phyloP scores from a whole-genome alignment of 2,797 vertebrate species.

The Pipistrellus nathusii region DNA sequence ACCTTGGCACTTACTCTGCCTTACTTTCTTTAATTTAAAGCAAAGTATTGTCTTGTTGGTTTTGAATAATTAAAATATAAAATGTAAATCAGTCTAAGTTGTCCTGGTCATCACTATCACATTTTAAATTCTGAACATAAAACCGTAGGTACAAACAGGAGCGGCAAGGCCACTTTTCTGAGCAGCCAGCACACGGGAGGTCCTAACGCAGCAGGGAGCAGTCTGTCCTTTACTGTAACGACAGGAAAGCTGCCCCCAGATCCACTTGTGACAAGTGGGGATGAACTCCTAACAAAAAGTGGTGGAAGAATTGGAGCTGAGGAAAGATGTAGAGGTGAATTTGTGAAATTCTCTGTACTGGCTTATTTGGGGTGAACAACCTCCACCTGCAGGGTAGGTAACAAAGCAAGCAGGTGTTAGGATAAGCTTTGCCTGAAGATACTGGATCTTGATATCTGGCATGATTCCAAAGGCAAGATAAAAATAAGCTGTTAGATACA shows the following conservation, averaged over 20 bases:
- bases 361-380: constrained; percentile 69
- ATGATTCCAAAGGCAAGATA: constrained; percentile 79
- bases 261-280: not conserved
- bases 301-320: not conserved
- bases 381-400: constrained; percentile 74
- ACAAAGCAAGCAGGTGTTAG: constrained; percentile 82
- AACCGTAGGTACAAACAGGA: not conserved
- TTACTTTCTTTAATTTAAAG: constrained; percentile 45
- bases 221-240: not conserved
- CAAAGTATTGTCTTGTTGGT: constrained; percentile 42
- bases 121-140: constrained; percentile 53
- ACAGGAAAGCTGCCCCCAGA: not conserved
- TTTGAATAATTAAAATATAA: constrained; percentile 66
- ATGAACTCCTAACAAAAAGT: not conserved
- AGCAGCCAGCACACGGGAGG: not conserved
- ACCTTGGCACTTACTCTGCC: constrained; percentile 35
- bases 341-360: constrained; percentile 78
- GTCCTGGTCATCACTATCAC: not conserved
- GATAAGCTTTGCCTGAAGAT: constrained; percentile 77
- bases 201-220: not conserved
- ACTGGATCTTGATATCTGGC: constrained; percentile 76
- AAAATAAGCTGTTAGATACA: constrained; percentile 81
- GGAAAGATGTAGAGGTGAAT: constrained; percentile 63
- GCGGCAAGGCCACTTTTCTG: not conserved
- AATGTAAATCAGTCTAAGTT: not conserved